A percentile compares a stretch with the other conserved stretches of the same genome.
Conservation (phyloP, 2,797 vertebrate species). For the Danio jaintianensis region DNA sequence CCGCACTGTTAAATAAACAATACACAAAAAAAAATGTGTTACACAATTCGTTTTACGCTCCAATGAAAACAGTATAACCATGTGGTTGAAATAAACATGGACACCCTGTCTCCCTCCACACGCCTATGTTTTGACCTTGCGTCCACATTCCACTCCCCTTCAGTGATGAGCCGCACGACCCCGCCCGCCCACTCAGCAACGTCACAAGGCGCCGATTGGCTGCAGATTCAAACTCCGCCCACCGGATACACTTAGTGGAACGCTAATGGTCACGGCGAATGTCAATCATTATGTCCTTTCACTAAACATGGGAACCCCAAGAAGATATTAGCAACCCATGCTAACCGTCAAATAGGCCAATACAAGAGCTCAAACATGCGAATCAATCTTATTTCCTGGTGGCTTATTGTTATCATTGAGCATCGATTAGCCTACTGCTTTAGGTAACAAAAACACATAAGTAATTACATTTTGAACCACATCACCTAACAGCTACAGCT, state of each 20-base stretch:
- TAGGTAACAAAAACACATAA: not conserved
- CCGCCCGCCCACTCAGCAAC: slow-evolving; percentile 56
- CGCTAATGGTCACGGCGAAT: slow-evolving; percentile 26
- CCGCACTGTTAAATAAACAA: not conserved
- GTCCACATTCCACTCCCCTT: slow-evolving; percentile 58
- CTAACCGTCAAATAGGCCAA: slow-evolving; percentile 15
- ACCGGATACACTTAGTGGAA: too few relatives aligned
- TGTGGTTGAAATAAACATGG: slow-evolving; percentile 19
- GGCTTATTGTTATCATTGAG: too few relatives aligned
- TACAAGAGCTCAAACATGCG: not conserved
- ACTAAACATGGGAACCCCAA: slow-evolving; percentile 63
- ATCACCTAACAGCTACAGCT: not conserved
- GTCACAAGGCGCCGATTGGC: slow-evolving; percentile 63
- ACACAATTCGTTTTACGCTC: not conserved
- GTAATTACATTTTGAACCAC: not conserved
- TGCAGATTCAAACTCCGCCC: slow-evolving; percentile 22
- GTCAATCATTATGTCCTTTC: slow-evolving; percentile 76
- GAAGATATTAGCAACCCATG: slow-evolving; percentile 60
- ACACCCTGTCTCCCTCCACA: slow-evolving; percentile 20
- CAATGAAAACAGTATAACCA: not conserved
- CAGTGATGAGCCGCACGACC: slow-evolving; percentile 17
- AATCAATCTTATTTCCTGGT: not conserved
- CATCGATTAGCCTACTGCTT: not conserved
- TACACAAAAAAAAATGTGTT: not conserved
- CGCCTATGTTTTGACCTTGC: slow-evolving; percentile 80